Conservation (phyloP, 2,888 invertebrate species). For the Megamerina dolium region DNA sequence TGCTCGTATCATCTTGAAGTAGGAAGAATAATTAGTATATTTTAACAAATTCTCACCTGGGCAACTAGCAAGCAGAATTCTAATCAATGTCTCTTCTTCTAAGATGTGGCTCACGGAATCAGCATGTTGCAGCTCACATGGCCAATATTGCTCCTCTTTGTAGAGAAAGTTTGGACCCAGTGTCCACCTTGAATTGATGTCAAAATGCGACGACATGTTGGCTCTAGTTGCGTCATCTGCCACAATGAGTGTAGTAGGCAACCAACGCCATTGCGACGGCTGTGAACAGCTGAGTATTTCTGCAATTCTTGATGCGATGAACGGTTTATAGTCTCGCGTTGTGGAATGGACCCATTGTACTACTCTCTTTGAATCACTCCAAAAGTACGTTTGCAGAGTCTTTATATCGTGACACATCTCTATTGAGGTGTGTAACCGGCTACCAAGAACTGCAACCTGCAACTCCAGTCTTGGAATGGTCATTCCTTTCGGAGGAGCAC, state of each 20-base stretch:
- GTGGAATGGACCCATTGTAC: constrained; percentile 11
- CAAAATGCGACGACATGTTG: neutral
- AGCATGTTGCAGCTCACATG: neutral
- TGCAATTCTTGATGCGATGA: constrained; percentile 15
- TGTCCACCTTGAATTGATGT: constrained; percentile 1
- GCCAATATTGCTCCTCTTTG: constrained; percentile 2
- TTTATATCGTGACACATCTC: constrained; percentile 6
- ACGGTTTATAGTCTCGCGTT: constrained; percentile 10
- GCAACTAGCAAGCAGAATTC: neutral
- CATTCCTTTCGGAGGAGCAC: constrained; percentile 14
- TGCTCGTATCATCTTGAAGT: constrained; percentile 23
- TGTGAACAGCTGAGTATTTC: constrained; percentile 20
- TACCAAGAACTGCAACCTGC: constrained; percentile 17
- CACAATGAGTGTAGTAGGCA: constrained; percentile 23
- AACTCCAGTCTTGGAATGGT: constrained; percentile 17
- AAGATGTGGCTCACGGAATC: neutral
- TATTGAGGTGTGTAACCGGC: constrained; percentile 8
- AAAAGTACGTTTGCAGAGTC: neutral
- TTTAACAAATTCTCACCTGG: neutral
- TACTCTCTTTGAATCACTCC: constrained; percentile 13
- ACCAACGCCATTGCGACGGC: constrained; percentile 24
- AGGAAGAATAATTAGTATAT: constrained; percentile 2
- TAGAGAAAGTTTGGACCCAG: constrained; percentile 10
- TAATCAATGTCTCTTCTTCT: neutral
- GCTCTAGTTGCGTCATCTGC: constrained; percentile 24